Conservation (phyloP, 2,888 invertebrate genomes). For the Synergus gifuensis region DNA sequence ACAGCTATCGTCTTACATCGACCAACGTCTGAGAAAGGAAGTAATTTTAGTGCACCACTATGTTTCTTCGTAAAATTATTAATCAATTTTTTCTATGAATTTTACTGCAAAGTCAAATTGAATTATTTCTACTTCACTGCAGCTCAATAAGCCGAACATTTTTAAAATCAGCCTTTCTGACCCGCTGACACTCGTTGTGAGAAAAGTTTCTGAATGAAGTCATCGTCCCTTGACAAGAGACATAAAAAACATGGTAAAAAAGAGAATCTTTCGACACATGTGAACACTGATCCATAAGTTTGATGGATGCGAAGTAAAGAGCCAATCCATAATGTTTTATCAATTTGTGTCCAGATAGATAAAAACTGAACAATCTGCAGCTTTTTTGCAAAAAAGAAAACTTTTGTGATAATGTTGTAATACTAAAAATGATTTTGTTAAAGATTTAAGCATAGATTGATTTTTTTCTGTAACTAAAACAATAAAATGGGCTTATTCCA, state of each 20-base stretch:
- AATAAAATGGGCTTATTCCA: conserved; percentile 46
- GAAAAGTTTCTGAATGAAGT: conserved; percentile 34
- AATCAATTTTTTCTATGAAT: too few relatives aligned
- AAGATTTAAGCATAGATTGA: not conserved
- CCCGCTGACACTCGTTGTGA: conserved; percentile 2
- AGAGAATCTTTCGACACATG: conserved; percentile 37
- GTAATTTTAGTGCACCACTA: conserved; percentile 9
- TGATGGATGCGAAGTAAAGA: conserved; percentile 35
- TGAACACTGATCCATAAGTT: conserved; percentile 20
- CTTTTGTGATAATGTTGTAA: not conserved
- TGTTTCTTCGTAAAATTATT: not conserved
- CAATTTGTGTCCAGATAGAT: not conserved
- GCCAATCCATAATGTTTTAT: conserved; percentile 25
- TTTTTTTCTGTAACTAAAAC: conserved; percentile 16
- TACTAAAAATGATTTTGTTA: not conserved
- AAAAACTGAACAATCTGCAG: not conserved
- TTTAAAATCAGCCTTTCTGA: not conserved
- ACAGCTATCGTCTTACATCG: conserved; percentile 45
- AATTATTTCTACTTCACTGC: conserved; percentile 5
- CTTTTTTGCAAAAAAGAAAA: not conserved
- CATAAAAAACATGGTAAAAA: conserved; percentile 22
- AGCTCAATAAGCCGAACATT: not conserved
- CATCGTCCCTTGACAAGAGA: conserved; percentile 19
- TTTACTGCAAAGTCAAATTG: not conserved
- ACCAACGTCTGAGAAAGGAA: conserved; percentile 41